Evolutionary conservation across 2,797 vertebrate species (phyloP).

Genomic region (Pagetopsis macropterus): DNA sequence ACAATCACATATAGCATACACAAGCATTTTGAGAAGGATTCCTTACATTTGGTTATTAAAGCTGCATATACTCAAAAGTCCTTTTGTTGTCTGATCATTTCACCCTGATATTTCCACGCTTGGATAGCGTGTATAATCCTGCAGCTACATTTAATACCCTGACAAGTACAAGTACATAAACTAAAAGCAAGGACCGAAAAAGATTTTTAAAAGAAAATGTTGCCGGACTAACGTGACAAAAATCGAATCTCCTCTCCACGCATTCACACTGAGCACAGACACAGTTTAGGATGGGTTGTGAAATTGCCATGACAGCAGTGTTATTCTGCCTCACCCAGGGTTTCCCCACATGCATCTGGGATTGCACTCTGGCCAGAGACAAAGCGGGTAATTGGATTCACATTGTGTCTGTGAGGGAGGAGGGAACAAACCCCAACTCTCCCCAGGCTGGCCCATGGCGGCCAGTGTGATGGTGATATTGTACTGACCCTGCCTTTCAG

Average conservation of each 20-base stretch:
- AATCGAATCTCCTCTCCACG: constrained; percentile 10
- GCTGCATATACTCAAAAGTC: neutral
- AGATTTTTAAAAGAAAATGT: neutral
- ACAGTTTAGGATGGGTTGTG: constrained; percentile 23
- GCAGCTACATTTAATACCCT: neutral
- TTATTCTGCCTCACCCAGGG: constrained; percentile 46
- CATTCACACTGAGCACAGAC: constrained; percentile 14
- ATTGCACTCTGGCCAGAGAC: constrained; percentile 62
- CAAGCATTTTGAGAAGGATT: neutral
- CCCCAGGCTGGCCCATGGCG: constrained; percentile 64
- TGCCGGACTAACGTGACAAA: neutral
- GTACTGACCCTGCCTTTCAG: constrained; percentile 74
- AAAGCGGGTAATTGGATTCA: constrained; percentile 73
- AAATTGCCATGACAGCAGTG: constrained; percentile 50
- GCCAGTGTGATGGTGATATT: constrained; percentile 68
- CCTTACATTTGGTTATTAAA: neutral
- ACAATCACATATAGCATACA: too few species aligned
- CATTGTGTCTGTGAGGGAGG: constrained; percentile 58
- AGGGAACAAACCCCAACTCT: constrained; percentile 47
- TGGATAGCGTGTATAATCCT: neutral
- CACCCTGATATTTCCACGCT: neutral
- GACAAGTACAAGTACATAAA: neutral
- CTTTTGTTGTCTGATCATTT: neutral
- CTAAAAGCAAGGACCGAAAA: neutral
- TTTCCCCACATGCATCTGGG: constrained; percentile 51